phyloP scores from a whole-genome alignment of 2,888 invertebrate genomes.

The Taphrorychus bicolor region DNA sequence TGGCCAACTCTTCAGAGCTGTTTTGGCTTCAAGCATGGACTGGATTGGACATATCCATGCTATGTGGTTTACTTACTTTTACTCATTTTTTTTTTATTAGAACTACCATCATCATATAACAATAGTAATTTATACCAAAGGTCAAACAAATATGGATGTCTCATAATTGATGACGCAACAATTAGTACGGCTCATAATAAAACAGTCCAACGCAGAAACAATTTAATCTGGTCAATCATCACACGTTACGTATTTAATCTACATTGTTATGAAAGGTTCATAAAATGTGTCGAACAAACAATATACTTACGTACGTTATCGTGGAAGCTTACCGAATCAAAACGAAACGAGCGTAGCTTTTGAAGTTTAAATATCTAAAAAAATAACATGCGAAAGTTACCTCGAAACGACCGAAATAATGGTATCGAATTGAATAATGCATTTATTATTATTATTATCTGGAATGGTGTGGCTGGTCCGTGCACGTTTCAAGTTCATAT shows the following conservation, averaged over 20 bases:
- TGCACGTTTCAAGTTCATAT: conserved; percentile 18
- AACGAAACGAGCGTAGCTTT: neutral
- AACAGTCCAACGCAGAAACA: neutral
- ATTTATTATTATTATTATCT: neutral
- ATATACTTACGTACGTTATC: neutral
- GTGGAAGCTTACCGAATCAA: neutral
- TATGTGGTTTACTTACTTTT: conserved; percentile 35
- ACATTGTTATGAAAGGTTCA: neutral
- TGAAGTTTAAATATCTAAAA: neutral
- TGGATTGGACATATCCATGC: conserved; percentile 19
- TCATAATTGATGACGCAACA: neutral
- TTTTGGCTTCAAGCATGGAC: conserved; percentile 26
- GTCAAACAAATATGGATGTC: neutral
- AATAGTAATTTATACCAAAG: no score
- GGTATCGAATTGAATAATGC: neutral
- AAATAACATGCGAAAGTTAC: neutral
- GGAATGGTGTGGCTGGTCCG: neutral
- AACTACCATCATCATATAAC: no score
- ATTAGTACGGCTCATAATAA: neutral
- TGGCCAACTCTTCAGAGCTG: conserved; percentile 47
- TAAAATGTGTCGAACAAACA: neutral
- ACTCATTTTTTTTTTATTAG: neutral
- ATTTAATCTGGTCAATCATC: neutral
- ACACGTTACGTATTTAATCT: neutral
- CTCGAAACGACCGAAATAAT: neutral